These are phyloP conservation scores for Drosophila kohkoa DNA, from an alignment of 1,140 invertebrate genomes.

Conservation along the genomic window DNA sequence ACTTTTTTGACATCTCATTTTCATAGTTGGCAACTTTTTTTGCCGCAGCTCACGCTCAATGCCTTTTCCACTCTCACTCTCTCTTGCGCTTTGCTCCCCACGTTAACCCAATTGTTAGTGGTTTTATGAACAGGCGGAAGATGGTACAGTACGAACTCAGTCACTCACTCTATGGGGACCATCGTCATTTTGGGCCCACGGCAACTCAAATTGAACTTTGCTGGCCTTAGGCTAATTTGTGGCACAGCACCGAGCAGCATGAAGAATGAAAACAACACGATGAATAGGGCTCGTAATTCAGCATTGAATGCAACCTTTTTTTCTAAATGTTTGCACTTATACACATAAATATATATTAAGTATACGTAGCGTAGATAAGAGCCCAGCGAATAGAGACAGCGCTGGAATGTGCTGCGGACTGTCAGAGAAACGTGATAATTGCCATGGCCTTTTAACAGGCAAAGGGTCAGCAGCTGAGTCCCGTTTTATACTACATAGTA, in stretches of 20 bases:
- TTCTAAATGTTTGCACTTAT: constrained; percentile 28
- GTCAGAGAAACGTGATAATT: constrained; percentile 73
- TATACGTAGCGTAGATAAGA: constrained; percentile 50
- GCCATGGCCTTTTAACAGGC: constrained; percentile 62
- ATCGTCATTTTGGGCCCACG: neutral
- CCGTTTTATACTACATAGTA: neutral
- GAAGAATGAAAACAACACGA: constrained; percentile 51
- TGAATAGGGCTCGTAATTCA: neutral
- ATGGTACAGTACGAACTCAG: constrained; percentile 16
- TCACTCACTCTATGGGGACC: constrained; percentile 10
- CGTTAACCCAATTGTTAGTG: constrained; percentile 47
- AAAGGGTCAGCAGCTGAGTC: constrained; percentile 70
- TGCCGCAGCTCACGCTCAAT: constrained; percentile 48
- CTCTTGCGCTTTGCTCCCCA: constrained; percentile 39
- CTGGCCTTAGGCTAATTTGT: constrained; percentile 46
- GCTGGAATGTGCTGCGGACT: constrained; percentile 14
- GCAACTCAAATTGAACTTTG: constrained; percentile 67
- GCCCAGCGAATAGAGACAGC: constrained; percentile 30
- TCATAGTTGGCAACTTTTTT: constrained; percentile 76
- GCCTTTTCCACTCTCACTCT: constrained; percentile 37
- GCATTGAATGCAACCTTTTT: constrained; percentile 18
- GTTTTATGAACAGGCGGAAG: constrained; percentile 37
- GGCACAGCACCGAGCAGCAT: constrained; percentile 35
- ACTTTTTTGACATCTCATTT: constrained; percentile 84
- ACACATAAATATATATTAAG: constrained; percentile 7